Base-by-base conservation (phyloP, 2,888 invertebrate species). In the Rosalia funebris region DNA sequence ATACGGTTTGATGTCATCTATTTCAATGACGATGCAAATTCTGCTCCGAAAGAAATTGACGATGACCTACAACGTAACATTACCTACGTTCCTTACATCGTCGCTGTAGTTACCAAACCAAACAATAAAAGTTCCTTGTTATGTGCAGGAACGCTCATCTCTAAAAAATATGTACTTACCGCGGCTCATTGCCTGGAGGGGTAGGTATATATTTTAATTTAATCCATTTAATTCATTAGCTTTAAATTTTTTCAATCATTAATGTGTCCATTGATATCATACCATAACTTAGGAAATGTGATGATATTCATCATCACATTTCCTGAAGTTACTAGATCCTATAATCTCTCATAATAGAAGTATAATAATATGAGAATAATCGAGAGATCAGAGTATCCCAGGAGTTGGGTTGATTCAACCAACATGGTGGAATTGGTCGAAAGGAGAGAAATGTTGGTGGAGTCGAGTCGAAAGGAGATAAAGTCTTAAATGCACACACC, bases 101-200 rank as follows among this genome's bases (percentile, higher is more conserved):
- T 46, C 12, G 46, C 32, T 9, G 16, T 46, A n/a, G n/a, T 46
- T 15, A 4, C 32, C 7, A 32, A 46, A n/a, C 32, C 15, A 1
- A 2, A 10, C 9, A 32, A 46, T 2, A 32, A 46, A 32, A 12
- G 12, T 3, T 3, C 15, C 5, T 5, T 31, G 32, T 32, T 32
- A 12, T 46, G 46, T 32, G 46, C 15, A 46, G 46, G 46, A 10
- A 31, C 46, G 31, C 16, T 14, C 5, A 32, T 46, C 3, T 46
- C 46, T 1, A 32, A 32, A 10, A 31, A 16, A 15, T 46, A 32
- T 32, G 32, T 46, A n/a, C 32, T 46, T 10, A 46, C 46, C 1
- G 46, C 46, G 20, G 46, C 46, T 10, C 46, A 46, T 14, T 46
- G 46, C 11, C 32, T 46, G 16, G 31, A 46, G 9, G 46, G 46